Percentiles rank a stretch among this genome's conserved stretches.
These are phyloP conservation scores for Lithosia quadra DNA, from an alignment of 2,888 invertebrate genomes.

Conservation along the genomic window DNA sequence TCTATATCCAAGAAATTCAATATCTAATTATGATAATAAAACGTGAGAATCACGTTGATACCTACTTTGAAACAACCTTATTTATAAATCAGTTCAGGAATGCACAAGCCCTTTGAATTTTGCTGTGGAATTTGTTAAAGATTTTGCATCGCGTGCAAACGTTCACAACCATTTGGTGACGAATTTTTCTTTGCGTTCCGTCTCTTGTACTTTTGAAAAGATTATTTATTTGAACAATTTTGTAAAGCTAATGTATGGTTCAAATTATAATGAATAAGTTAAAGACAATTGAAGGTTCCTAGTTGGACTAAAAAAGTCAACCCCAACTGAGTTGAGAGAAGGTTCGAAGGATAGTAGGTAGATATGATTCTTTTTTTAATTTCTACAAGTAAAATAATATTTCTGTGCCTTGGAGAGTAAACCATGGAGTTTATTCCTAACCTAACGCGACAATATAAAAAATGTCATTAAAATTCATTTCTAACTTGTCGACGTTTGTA, in stretches of 20 bases:
- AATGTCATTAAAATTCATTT: too few relatives aligned
- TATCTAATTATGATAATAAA: background rate
- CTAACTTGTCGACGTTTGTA: too few relatives aligned
- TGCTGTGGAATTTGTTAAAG: slow-evolving; percentile 10
- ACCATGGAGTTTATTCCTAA: too few relatives aligned
- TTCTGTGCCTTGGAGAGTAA: too few relatives aligned
- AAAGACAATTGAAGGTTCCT: too few relatives aligned
- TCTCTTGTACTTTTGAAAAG: slow-evolving; percentile 2
- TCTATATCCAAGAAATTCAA: background rate
- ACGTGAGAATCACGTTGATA: background rate
- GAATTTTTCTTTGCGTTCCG: slow-evolving; percentile 16
- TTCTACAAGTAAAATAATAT: too few relatives aligned
- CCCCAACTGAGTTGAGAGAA: too few relatives aligned
- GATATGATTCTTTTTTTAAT: too few relatives aligned
- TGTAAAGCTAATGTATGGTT: background rate
- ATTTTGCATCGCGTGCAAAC: slow-evolving; percentile 12
- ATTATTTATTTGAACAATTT: background rate
- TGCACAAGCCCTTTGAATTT: background rate
- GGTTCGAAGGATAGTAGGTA: too few relatives aligned
- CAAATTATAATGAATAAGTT: too few relatives aligned
- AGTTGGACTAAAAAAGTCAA: too few relatives aligned
- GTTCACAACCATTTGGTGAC: slow-evolving; percentile 5
- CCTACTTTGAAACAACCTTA: background rate
- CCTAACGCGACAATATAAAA: too few relatives aligned
- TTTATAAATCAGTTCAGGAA: slow-evolving; percentile 4